A percentile compares a stretch with the other conserved stretches of the same genome.
These are phyloP conservation scores for Planococcus citri DNA, from an alignment of 1,140 invertebrate species.

Conservation along the genomic window DNA sequence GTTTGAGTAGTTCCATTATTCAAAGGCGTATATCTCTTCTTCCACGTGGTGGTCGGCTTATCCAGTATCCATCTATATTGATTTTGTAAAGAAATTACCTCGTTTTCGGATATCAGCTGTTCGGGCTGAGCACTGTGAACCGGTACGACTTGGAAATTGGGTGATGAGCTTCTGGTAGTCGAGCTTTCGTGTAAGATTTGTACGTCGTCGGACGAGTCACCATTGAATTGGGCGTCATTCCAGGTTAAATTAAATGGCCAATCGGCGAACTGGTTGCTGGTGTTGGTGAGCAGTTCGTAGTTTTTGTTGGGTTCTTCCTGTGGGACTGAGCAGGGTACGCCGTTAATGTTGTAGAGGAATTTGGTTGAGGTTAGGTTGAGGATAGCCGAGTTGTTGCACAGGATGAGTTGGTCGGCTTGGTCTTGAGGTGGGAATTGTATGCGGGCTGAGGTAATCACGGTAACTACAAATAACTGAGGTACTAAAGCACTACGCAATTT, in stretches of 20 bases:
- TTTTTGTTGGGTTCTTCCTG: not conserved
- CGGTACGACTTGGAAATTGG: not conserved
- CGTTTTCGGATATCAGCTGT: conserved; percentile 10
- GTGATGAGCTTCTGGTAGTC: not conserved
- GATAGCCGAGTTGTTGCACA: not conserved
- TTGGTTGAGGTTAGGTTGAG: not conserved
- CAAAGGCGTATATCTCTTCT: not conserved
- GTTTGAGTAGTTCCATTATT: not conserved
- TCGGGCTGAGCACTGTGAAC: not conserved
- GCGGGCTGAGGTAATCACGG: not conserved
- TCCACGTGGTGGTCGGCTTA: not conserved
- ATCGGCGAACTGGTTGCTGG: not conserved
- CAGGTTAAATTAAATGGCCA: not conserved
- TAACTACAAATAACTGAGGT: not conserved
- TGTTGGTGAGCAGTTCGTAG: not conserved
- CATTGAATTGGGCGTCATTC: not conserved
- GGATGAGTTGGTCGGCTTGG: not conserved
- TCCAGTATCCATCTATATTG: conserved; percentile 12
- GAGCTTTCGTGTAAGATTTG: not conserved
- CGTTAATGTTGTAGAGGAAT: not conserved
- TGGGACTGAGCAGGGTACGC: not conserved
- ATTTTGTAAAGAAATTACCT: conserved; percentile 3
- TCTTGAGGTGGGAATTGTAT: not conserved
- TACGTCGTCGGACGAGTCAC: not conserved
- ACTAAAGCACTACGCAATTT: conserved; percentile 6